Conservation (phyloP, 2,797 vertebrate genomes). For the Lophotriccus pileatus region DNA sequence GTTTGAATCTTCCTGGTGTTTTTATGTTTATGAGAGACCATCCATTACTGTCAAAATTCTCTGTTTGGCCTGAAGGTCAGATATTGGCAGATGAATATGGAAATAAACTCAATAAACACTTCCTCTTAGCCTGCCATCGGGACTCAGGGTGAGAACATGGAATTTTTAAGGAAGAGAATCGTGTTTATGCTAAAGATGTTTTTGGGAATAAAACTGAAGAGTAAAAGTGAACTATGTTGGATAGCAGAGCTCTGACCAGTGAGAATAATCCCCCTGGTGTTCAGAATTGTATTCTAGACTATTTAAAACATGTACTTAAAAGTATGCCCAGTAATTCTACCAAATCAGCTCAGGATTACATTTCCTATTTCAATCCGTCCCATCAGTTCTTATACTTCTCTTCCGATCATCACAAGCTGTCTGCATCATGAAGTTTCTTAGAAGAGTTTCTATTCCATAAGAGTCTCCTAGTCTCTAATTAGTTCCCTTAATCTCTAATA, state of each 20-base stretch:
- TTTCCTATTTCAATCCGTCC: not conserved
- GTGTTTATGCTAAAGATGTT: not conserved
- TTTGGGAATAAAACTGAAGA: not conserved
- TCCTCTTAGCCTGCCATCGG: not conserved
- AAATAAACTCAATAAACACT: not conserved
- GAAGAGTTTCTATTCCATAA: not conserved
- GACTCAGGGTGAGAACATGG: not conserved
- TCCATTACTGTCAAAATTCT: not conserved
- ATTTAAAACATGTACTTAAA: not conserved
- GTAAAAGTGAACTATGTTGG: not conserved
- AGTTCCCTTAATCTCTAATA: not conserved
- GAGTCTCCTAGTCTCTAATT: not conserved
- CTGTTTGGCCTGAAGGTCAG: not conserved
- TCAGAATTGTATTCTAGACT: not conserved
- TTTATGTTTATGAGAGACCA: not conserved
- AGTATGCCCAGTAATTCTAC: not conserved
- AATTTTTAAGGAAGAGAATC: not conserved
- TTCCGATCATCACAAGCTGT: not conserved
- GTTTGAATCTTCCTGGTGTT: not conserved
- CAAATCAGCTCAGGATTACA: not conserved
- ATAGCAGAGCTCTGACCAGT: not conserved
- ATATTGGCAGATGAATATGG: not conserved
- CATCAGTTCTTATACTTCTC: not conserved
- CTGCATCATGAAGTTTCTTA: not conserved
- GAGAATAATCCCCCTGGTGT: not conserved